A percentile compares a stretch with the other conserved stretches of the same genome.
Evolutionary conservation across 92 coral and sea anemone genomes (phyloP).

Genomic region (Paragorgia papillata): DNA sequence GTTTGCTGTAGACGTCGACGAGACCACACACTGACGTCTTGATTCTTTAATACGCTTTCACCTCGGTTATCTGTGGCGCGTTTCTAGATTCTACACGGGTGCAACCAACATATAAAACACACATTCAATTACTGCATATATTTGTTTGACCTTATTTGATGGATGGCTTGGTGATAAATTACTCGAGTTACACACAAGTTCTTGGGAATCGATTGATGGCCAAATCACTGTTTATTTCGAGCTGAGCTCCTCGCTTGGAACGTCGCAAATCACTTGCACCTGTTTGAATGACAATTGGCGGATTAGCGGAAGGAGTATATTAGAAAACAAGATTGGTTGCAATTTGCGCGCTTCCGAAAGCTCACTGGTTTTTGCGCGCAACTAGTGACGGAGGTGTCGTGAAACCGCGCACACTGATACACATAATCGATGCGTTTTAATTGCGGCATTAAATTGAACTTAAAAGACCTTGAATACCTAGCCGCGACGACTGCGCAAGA

Average conservation of each 20-base stretch:
- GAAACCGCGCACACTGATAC: too few species aligned
- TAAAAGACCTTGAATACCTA: neutral
- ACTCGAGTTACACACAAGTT: conserved; percentile 31
- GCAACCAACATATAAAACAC: neutral
- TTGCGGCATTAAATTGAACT: neutral
- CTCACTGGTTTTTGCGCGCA: neutral
- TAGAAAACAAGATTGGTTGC: neutral
- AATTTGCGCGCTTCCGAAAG: neutral
- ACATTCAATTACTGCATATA: conserved; percentile 40
- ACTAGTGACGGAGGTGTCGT: neutral
- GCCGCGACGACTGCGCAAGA: conserved; percentile 23
- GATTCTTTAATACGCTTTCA: neutral
- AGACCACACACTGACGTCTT: conserved; percentile 31
- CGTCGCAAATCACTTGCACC: conserved; percentile 23
- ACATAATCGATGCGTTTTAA: neutral
- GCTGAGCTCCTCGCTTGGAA: neutral
- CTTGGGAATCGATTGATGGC: conserved; percentile 14
- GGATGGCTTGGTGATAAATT: neutral
- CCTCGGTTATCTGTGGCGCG: neutral
- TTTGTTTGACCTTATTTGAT: conserved; percentile 43
- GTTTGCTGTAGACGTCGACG: neutral
- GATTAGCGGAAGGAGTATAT: conserved; percentile 12
- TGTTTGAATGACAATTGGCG: conserved; percentile 34
- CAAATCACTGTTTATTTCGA: conserved; percentile 34
- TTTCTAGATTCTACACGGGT: neutral